These are phyloP conservation scores for Erynnis tages DNA, from an alignment of 2,888 invertebrate species.

Conservation along the genomic window DNA sequence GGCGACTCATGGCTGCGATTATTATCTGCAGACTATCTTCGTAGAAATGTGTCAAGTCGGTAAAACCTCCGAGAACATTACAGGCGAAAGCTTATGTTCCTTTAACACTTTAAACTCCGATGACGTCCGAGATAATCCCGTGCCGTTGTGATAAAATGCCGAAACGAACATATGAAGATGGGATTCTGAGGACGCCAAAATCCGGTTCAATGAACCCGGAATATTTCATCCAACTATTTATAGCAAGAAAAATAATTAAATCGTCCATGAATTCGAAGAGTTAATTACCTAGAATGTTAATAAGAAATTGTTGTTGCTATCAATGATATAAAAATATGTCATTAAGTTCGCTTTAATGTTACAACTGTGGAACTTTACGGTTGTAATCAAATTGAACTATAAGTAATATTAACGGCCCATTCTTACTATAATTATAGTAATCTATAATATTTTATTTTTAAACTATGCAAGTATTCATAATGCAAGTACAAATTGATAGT, in stretches of 20 bases:
- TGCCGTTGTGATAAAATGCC: not conserved
- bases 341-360: no score
- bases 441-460: no score
- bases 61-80: not conserved
- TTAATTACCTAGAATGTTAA: slow-evolving; percentile 6
- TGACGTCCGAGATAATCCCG: slow-evolving; percentile 6
- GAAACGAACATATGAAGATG: slow-evolving; percentile 21
- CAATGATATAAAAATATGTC: not conserved
- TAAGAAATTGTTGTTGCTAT: not conserved
- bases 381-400: no score
- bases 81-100: not conserved
- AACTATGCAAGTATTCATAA: no score
- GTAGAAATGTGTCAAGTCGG: not conserved
- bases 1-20: no score
- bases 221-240: slow-evolving; percentile 14
- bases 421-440: no score
- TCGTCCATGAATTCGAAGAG: slow-evolving; percentile 3
- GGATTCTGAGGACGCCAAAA: slow-evolving; percentile 44
- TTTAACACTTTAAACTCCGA: slow-evolving; percentile 13
- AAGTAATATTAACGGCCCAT: no score
- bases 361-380: no score
- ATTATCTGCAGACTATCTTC: no score
- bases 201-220: slow-evolving; percentile 64
- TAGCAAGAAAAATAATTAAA: not conserved
- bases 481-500: no score